Percentiles rank a stretch among this genome's conserved stretches.
phyloP scores from a whole-genome alignment of 2,797 vertebrate genomes.

The Ispidina picta region DNA sequence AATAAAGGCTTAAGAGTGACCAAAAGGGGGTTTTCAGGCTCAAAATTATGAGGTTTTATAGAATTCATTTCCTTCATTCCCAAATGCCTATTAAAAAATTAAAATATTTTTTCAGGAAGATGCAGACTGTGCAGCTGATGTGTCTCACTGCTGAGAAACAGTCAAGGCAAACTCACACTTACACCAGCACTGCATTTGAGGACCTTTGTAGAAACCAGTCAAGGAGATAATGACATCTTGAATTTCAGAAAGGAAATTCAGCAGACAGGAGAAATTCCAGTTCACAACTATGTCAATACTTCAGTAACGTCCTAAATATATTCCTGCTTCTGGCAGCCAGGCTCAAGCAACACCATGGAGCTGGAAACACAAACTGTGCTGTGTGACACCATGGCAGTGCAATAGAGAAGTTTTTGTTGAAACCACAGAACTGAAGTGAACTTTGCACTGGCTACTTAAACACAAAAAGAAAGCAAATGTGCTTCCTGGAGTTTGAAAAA shows the following conservation, averaged over 20 bases:
- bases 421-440: constrained; percentile 37
- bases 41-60: neutral
- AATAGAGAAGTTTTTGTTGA: constrained; percentile 41
- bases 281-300: neutral
- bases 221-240: neutral
- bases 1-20: neutral
- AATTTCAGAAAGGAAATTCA: constrained; percentile 19
- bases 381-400: neutral
- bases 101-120: neutral
- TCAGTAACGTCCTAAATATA: neutral
- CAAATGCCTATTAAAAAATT: neutral
- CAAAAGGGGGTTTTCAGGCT: neutral
- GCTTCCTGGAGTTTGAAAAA: constrained; percentile 57
- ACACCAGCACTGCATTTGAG: neutral
- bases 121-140: neutral
- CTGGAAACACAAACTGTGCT: constrained; percentile 28
- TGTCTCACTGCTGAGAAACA: neutral
- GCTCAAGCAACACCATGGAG: neutral
- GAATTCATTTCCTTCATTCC: neutral
- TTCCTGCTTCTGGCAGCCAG: neutral
- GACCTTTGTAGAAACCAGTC: neutral
- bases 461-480: constrained; percentile 46
- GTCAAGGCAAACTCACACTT: neutral
- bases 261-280: constrained; percentile 53
- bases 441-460: constrained; percentile 48